Percentiles rank a stretch among this genome's conserved stretches.
These are phyloP conservation scores for Chouioia cunea DNA, from an alignment of 2,888 invertebrate species.

Conservation along the genomic window DNA sequence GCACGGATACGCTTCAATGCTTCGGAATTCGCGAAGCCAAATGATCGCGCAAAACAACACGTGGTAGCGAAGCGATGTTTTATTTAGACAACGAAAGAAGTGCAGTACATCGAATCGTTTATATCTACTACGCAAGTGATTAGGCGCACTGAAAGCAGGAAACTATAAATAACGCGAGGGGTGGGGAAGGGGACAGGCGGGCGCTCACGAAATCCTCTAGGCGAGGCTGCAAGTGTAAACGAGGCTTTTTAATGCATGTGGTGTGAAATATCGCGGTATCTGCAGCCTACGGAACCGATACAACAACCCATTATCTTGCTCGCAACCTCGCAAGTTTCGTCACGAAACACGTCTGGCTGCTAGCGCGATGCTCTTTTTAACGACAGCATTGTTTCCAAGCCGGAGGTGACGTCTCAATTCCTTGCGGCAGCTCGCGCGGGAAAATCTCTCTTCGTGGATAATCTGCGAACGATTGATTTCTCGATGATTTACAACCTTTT, in stretches of 20 bases:
- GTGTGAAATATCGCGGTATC: conserved; percentile 41
- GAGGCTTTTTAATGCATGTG: conserved; percentile 18
- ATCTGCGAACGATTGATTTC: conserved; percentile 50
- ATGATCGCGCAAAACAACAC: too few relatives aligned
- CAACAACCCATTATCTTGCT: conserved; percentile 41
- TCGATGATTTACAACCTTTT: conserved; percentile 44
- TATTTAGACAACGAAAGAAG: too few relatives aligned
- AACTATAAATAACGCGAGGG: conserved; percentile 16
- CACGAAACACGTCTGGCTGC: conserved; percentile 12
- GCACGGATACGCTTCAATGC: too few relatives aligned
- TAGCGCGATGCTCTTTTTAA: conserved; percentile 54
- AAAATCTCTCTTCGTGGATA: conserved; percentile 43
- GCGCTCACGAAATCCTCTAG: conserved; percentile 19
- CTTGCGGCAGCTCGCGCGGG: conserved; percentile 32
- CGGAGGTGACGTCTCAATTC: conserved; percentile 57
- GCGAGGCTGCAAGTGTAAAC: conserved; percentile 29
- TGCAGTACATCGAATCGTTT: too few relatives aligned
- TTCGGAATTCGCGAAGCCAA: too few relatives aligned
- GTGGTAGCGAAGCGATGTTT: too few relatives aligned
- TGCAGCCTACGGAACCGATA: conserved; percentile 32
- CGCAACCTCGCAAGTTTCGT: conserved; percentile 29
- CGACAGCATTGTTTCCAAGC: conserved; percentile 59
- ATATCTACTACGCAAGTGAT: not conserved
- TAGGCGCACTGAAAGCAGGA: conserved; percentile 8
- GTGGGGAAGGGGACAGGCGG: not conserved